Base-by-base conservation (phyloP, 2,797 vertebrate genomes). In the Amphiprion clarkii region DNA sequence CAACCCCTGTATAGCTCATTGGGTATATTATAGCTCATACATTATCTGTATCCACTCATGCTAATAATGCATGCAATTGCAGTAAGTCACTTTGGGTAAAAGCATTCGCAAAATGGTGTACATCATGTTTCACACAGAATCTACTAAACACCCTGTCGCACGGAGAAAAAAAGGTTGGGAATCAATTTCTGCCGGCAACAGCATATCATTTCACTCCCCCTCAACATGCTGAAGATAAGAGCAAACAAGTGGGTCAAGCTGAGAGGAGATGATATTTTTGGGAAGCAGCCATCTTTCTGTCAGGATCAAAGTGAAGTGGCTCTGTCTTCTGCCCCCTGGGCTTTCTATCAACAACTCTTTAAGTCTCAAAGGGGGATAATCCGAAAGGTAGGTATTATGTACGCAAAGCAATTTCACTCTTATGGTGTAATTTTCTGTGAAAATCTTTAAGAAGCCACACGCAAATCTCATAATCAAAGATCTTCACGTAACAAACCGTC, bases 221-320 rank as follows among this genome's bases (percentile, higher is more conserved):
- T 86, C 85, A 86, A 89, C 84, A 69, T 70, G 82, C 78, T 62
- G 67, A 55, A 88, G 87, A 91, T 87, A 86, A 88, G 83, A 87
- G 83, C 82, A 85, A 92, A 93, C 90, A 92, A 92, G 89, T 89
- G 73, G 91, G 91, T 90, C 90, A 91, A 89, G 78, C 84, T 85
- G 76, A 81, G 87, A 66, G 49, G 83, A 85, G 87, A 88, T 83
- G 82, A 88, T 84, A 78, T 85, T 87, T 89, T 87, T 86, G 87
- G 89, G 84, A 88, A 79, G 74, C 70, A 49, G 83, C 83, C 90
- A 88, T 92, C 70, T 82, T 90, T 86, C 81, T 87, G 86, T 88
- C 84, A 79, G 72, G 85, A 90, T 88, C 87, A 88, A 87, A 88
- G 86, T 68, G 74, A 82, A 83, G 84, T 69, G 79, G 79, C 74